These are phyloP conservation scores for Volucella bombylans DNA, from an alignment of 2,888 invertebrate genomes.

Conservation along the genomic window DNA sequence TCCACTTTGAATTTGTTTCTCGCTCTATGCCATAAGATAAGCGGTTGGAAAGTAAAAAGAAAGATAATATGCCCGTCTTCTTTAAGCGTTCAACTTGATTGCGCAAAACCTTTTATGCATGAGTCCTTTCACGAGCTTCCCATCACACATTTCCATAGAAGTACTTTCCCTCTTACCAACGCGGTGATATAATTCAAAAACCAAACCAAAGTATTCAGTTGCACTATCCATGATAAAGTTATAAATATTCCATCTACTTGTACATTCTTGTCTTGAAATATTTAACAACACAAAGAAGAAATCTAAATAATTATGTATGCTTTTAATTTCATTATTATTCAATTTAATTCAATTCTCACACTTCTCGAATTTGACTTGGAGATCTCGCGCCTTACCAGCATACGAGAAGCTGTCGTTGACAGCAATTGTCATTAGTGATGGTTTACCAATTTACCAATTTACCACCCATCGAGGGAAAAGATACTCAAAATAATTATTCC, in stretches of 20 bases:
- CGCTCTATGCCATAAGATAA: too few relatives aligned
- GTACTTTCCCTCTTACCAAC: constrained; percentile 6
- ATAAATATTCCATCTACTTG: constrained; percentile 4
- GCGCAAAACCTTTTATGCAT: too few relatives aligned
- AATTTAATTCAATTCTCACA: constrained; percentile 46
- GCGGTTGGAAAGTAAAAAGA: too few relatives aligned
- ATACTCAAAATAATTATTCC: constrained; percentile 15
- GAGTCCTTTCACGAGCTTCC: not conserved
- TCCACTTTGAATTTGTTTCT: too few relatives aligned
- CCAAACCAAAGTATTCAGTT: not conserved
- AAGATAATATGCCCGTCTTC: too few relatives aligned
- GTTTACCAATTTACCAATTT: not conserved
- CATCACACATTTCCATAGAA: not conserved
- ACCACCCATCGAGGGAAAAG: constrained; percentile 5
- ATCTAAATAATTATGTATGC: constrained; percentile 39
- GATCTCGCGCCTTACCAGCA: not conserved
- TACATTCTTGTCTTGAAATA: constrained; percentile 13
- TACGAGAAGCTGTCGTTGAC: not conserved
- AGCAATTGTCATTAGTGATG: constrained; percentile 20
- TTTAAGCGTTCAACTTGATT: too few relatives aligned
- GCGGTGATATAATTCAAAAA: constrained; percentile 12
- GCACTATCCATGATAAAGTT: not conserved
- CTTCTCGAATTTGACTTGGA: constrained; percentile 2
- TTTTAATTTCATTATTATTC: constrained; percentile 32
- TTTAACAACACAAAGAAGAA: constrained; percentile 4